phyloP scores from a whole-genome alignment of 92 coral and sea anemone genomes.

The Zoanthus solanderi region DNA sequence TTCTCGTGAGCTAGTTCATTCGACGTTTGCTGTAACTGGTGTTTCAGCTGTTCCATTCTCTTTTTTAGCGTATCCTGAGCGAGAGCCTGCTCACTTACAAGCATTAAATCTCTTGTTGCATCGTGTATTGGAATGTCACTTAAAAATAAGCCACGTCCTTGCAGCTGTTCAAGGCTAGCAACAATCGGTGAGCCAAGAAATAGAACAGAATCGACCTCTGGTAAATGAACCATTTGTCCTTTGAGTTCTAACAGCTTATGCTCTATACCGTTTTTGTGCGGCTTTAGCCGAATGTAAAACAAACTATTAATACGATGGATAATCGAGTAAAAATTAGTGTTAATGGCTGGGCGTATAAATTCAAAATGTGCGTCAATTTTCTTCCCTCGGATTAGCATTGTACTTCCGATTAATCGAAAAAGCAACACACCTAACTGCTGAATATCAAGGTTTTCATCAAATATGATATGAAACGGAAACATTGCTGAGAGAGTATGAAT shows the following conservation, averaged over 20 bases:
- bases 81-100: conserved; percentile 89
- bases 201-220: conserved; percentile 79
- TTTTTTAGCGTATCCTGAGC: conserved; percentile 88
- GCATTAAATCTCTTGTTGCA: conserved; percentile 86
- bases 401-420: conserved; percentile 76
- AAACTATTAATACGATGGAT: conserved; percentile 77
- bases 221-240: conserved; percentile 91
- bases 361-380: conserved; percentile 72
- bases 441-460: conserved; percentile 75
- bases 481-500: conserved; percentile 76
- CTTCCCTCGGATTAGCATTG: conserved; percentile 59
- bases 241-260: conserved; percentile 70
- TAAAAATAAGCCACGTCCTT: conserved; percentile 82
- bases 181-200: conserved; percentile 91
- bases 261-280: conserved; percentile 50
- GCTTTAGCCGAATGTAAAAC: conserved; percentile 71
- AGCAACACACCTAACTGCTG: conserved; percentile 83
- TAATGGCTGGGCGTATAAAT: conserved; percentile 70
- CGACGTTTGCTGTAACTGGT: conserved; percentile 78
- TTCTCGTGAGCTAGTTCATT: conserved; percentile 83
- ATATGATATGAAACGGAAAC: conserved; percentile 89
- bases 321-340: conserved; percentile 71
- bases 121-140: conserved; percentile 95
- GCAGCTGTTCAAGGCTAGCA: conserved; percentile 79
- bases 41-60: conserved; percentile 82